Evolutionary conservation across 2,888 invertebrate genomes (phyloP).

Genomic region (Leptinotarsa rubiginosa): DNA sequence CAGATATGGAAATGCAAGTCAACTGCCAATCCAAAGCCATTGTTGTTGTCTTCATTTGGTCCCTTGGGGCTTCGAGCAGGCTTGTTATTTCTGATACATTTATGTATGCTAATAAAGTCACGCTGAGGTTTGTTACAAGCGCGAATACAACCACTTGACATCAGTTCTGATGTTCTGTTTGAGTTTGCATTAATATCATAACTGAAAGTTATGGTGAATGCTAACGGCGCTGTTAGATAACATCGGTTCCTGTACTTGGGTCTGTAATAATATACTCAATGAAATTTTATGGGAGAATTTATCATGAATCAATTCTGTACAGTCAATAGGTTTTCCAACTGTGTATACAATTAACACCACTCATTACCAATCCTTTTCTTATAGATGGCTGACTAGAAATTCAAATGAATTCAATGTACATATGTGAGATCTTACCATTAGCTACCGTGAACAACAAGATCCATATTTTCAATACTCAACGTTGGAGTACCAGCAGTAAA

Average conservation of each 20-base stretch:
- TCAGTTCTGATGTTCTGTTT: slow-evolving; percentile 33
- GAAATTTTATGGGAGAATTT: background rate
- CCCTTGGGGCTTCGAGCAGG: slow-evolving; percentile 38
- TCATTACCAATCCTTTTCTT: no score
- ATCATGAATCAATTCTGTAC: background rate
- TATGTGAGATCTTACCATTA: no score
- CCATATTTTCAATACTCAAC: no score
- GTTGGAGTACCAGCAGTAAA: no score
- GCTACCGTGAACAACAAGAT: no score
- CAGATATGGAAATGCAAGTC: slow-evolving; percentile 54
- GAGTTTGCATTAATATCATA: slow-evolving; percentile 19
- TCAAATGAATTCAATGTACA: no score
- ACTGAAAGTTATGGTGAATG: slow-evolving; percentile 9
- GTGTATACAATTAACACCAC: no score
- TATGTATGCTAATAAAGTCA: slow-evolving; percentile 58
- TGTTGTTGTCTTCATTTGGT: slow-evolving; percentile 54
- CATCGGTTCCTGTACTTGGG: background rate
- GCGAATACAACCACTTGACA: slow-evolving; percentile 53
- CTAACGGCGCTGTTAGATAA: background rate
- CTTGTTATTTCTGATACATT: slow-evolving; percentile 56
- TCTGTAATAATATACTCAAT: slow-evolving; percentile 9
- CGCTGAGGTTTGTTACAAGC: slow-evolving; percentile 53
- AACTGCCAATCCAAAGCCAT: slow-evolving; percentile 54
- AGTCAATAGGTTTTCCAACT: no score
- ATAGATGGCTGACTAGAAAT: no score